Evolutionary conservation across 2,113 vertebrate genomes (phyloP).

Genomic region (Ceyx margarethae): DNA sequence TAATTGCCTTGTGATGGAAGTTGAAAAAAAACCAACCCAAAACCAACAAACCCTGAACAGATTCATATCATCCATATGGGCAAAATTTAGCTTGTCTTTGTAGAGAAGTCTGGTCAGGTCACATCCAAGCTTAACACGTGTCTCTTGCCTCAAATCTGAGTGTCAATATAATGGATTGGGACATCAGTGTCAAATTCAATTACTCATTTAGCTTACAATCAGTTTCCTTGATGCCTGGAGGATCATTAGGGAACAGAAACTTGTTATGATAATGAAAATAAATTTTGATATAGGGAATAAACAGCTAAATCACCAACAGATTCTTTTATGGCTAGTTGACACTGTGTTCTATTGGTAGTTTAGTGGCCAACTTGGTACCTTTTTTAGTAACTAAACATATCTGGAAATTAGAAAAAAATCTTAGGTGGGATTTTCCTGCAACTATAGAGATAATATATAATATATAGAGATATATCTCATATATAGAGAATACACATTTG

Average conservation of each 20-base stretch:
- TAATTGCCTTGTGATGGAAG: background rate
- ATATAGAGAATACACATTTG: background rate
- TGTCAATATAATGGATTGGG: conserved; percentile 26
- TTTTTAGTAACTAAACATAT: background rate
- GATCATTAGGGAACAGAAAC: background rate
- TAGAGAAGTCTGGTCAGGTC: background rate
- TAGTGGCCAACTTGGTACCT: background rate
- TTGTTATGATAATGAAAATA: conserved; percentile 10
- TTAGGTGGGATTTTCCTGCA: background rate
- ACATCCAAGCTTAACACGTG: background rate
- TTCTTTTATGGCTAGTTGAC: background rate
- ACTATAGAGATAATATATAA: background rate
- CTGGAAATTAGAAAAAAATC: background rate
- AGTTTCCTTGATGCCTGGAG: conserved; percentile 10
- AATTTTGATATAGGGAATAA: background rate
- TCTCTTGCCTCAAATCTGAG: background rate
- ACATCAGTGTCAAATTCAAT: conserved; percentile 50
- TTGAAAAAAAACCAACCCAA: background rate
- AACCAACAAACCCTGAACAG: background rate
- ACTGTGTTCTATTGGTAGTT: background rate
- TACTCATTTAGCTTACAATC: conserved; percentile 10
- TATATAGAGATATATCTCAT: too few species aligned
- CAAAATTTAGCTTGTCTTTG: background rate
- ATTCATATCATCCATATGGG: background rate
- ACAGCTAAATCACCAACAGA: background rate